These are phyloP conservation scores for Rhabdomys pumilio DNA, from an alignment of 2,797 vertebrate species.

Conservation along the genomic window DNA sequence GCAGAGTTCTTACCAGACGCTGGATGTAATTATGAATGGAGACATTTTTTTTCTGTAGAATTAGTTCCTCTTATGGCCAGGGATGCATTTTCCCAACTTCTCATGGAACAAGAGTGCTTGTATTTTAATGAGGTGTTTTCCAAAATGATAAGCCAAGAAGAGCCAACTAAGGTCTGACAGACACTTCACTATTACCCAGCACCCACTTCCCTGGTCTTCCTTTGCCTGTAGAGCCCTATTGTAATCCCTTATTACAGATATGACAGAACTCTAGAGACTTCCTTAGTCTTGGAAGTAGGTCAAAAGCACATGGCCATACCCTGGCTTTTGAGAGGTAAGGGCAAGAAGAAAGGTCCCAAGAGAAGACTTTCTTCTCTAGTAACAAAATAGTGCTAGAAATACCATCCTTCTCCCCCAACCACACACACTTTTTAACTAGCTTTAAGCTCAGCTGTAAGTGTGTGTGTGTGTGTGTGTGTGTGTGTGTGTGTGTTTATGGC, in stretches of 20 bases:
- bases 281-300: neutral
- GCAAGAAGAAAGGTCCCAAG: neutral
- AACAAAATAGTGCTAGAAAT: neutral
- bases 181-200: neutral
- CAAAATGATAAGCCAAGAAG: neutral
- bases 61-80: conserved; percentile 7
- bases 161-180: neutral
- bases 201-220: neutral
- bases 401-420: neutral
- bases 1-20: neutral
- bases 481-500: neutral
- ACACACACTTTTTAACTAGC: neutral
- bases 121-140: conserved; percentile 44
- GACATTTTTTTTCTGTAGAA: neutral
- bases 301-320: neutral
- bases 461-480: neutral
- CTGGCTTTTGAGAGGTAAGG: neutral
- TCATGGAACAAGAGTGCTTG: neutral
- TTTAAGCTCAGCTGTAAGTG: conserved; percentile 9
- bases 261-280: neutral
- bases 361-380: conserved; percentile 1
- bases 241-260: neutral
- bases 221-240: neutral
- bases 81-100: neutral
- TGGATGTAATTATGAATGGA: conserved; percentile 40